Conservation (phyloP, 35 echinoderm and acorn worm species). For the Heliocidaris tuberculata region DNA sequence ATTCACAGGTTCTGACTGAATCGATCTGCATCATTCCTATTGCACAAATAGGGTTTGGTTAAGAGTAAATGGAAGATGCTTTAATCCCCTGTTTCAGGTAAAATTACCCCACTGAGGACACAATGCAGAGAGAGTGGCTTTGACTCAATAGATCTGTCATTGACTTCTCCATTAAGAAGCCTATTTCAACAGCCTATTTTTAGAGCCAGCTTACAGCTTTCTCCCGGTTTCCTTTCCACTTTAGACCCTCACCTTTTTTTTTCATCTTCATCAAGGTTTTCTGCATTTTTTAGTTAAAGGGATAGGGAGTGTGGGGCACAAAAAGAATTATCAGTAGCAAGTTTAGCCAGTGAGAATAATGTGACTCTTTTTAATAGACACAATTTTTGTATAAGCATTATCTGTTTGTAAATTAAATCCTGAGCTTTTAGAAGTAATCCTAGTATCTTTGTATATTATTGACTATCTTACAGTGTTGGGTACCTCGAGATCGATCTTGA, state of each 20-base stretch:
- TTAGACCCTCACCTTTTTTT: not conserved
- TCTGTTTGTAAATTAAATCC: no score
- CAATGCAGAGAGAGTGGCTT: not conserved
- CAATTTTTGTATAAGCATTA: no score
- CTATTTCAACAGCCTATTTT: not conserved
- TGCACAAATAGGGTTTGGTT: not conserved
- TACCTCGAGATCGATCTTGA: no score
- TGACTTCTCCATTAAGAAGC: not conserved
- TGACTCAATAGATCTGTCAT: not conserved
- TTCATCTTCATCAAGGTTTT: not conserved
- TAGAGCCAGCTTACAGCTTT: not conserved
- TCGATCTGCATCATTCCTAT: no score
- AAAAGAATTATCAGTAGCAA: no score
- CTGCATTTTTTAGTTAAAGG: not conserved
- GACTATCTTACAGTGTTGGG: no score
- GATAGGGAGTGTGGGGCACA: no score
- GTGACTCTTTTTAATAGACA: no score
- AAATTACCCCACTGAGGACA: not conserved
- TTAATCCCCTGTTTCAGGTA: not conserved
- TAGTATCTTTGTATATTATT: no score
- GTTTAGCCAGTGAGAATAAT: no score
- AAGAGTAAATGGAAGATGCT: not conserved
- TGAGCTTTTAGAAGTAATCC: no score
- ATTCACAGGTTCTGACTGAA: no score
- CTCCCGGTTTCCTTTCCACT: not conserved